phyloP scores from a whole-genome alignment of 2,888 invertebrate species.

The Drosophila tanythrix region DNA sequence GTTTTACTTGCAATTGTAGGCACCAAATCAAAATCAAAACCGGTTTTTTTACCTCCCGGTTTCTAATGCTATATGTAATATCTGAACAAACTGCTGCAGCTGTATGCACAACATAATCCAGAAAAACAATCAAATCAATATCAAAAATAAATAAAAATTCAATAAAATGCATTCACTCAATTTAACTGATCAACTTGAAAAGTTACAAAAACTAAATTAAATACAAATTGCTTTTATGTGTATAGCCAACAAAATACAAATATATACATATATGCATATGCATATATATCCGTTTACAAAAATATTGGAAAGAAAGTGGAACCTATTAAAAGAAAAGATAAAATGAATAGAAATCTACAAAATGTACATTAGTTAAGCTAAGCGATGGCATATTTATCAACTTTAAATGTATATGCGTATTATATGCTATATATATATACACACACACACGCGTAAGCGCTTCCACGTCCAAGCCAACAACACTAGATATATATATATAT shows the following conservation, averaged over 20 bases:
- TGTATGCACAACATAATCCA: constrained; percentile 38
- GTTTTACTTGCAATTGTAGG: neutral
- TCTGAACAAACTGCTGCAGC: constrained; percentile 6
- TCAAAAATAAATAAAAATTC: neutral
- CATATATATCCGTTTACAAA: constrained; percentile 31
- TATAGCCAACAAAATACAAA: constrained; percentile 39
- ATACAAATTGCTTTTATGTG: constrained; percentile 57
- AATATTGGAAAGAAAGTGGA: constrained; percentile 6
- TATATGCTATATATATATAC: constrained; percentile 30
- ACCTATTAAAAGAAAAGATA: neutral
- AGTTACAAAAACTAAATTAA: constrained; percentile 56
- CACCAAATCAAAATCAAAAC: constrained; percentile 22
- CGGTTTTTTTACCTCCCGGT: constrained; percentile 61
- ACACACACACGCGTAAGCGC: constrained; percentile 25
- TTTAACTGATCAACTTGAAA: constrained; percentile 73
- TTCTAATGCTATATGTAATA: constrained; percentile 29
- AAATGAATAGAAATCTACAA: constrained; percentile 37
- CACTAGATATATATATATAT: neutral
- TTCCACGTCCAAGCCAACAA: constrained; percentile 28
- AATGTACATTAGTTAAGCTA: constrained; percentile 65
- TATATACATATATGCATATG: constrained; percentile 33
- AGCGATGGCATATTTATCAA: constrained; percentile 46
- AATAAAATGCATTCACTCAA: constrained; percentile 43
- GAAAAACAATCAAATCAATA: constrained; percentile 8
- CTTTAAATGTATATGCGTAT: constrained; percentile 34